phyloP scores from a whole-genome alignment of 2,113 vertebrate genomes.

The Clinocottus analis region DNA sequence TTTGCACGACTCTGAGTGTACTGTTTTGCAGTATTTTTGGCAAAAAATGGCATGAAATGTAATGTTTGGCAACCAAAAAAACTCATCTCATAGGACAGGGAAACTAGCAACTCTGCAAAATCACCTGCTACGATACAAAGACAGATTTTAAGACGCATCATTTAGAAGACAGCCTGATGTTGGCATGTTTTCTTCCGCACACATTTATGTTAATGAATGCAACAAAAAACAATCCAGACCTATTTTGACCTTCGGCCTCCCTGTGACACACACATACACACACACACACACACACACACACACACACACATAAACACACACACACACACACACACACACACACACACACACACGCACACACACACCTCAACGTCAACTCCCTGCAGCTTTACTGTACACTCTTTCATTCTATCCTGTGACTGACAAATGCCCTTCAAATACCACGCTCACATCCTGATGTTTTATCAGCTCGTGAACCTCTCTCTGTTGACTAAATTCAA shows the following conservation, averaged over 20 bases:
- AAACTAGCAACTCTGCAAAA: neutral
- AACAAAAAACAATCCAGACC: slow-evolving; percentile 42
- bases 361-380: neutral
- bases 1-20: neutral
- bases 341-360: neutral
- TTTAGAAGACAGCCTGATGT: neutral
- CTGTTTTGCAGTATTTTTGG: neutral
- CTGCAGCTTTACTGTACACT: slow-evolving; percentile 18
- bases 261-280: neutral
- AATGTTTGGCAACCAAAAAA: neutral
- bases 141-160: slow-evolving; percentile 19
- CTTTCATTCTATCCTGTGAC: slow-evolving; percentile 35
- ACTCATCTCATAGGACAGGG: neutral
- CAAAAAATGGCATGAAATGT: neutral
- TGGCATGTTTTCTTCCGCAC: neutral
- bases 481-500: neutral
- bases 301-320: neutral
- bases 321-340: slow-evolving; percentile 1
- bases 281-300: slow-evolving; percentile 17
- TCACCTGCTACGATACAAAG: neutral
- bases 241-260: slow-evolving; percentile 35
- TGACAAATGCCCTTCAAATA: slow-evolving; percentile 44
- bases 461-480: neutral
- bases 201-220: slow-evolving; percentile 60
- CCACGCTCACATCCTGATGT: neutral